Evolutionary conservation across 2,113 vertebrate species (phyloP), one percentile per base, ranked within the genome.

Genomic region (Isichthys henryi): DNA sequence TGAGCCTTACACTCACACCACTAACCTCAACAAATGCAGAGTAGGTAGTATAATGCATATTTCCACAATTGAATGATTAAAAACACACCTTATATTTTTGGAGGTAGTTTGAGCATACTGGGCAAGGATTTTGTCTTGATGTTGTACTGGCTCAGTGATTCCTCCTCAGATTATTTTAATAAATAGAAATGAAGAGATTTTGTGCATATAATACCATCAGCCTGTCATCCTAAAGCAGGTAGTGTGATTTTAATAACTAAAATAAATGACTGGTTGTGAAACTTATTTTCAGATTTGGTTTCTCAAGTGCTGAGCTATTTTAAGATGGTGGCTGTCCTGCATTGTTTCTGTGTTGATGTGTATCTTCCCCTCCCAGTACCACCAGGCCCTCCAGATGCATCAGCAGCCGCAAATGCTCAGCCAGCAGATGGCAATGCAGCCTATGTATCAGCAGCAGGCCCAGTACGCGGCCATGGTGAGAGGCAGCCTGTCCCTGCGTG

Each of bases 341-440:
- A 27, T 46, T n/a, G 39, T 48, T 43, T n/a, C 7, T 43, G 17
- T 86, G 83, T n/a, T 85, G 66, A 11, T 17, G 31, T 74, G 70
- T 13, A 7, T 74, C 43, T 17, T 45, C 82, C 5, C 31, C 80
- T 19, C 88, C 0, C 45, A 97, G 97, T 97, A 97, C 93, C 97
- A 98, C 50, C 98, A 98, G 92, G 96, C 96, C 90, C 9, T 95
- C 46, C 95, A 95, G 91, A 97, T 97, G 89, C 92, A 91, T 58
- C 92, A 92, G 86, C 95, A 97, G 83, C 97, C 97, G n/a, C 92
- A 90, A 8, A 92, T 97, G 88, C 93, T 97, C 77, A 97, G 98
- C 0, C 97, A 97, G 62, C 97, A 98, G 92, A 95, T 97, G 95
- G 95, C 97, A 95, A 95, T 97, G 95, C 97, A 96, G 49, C 96